phyloP scores from a whole-genome alignment of 2,888 invertebrate species.

The Cheilosia urbana region DNA sequence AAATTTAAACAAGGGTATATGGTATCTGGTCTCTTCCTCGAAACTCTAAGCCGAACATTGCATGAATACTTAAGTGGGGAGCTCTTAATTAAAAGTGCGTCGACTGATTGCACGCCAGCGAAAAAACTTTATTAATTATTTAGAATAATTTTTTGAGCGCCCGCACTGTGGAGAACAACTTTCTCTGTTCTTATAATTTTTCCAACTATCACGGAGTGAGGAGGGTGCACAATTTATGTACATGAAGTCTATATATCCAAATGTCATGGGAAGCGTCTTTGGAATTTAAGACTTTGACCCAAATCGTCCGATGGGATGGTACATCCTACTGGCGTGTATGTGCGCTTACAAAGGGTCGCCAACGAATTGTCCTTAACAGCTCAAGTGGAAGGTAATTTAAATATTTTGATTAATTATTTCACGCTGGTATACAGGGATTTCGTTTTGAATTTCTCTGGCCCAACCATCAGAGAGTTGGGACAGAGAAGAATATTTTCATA shows the following conservation, averaged over 20 bases:
- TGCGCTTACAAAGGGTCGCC: conserved; percentile 6
- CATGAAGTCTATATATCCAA: conserved; percentile 5
- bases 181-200: conserved; percentile 31
- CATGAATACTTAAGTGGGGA: conserved; percentile 69
- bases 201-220: background rate
- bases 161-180: background rate
- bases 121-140: conserved; percentile 72
- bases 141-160: conserved; percentile 55
- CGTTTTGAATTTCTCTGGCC: conserved; percentile 17
- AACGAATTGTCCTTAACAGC: conserved; percentile 47
- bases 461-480: background rate
- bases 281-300: conserved; percentile 64
- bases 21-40: background rate
- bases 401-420: conserved; percentile 72
- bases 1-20: conserved; percentile 28
- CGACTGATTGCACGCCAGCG: conserved; percentile 66
- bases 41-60: conserved; percentile 27
- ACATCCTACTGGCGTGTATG: background rate
- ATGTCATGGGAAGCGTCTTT: conserved; percentile 60
- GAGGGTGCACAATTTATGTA: conserved; percentile 34
- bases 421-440: conserved; percentile 48
- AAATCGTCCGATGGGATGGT: conserved; percentile 39
- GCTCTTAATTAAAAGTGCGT: conserved; percentile 72
- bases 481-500: conserved; percentile 53
- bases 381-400: conserved; percentile 64